Conservation (phyloP, 2,113 vertebrate species). For the Ahaetulla prasina region DNA sequence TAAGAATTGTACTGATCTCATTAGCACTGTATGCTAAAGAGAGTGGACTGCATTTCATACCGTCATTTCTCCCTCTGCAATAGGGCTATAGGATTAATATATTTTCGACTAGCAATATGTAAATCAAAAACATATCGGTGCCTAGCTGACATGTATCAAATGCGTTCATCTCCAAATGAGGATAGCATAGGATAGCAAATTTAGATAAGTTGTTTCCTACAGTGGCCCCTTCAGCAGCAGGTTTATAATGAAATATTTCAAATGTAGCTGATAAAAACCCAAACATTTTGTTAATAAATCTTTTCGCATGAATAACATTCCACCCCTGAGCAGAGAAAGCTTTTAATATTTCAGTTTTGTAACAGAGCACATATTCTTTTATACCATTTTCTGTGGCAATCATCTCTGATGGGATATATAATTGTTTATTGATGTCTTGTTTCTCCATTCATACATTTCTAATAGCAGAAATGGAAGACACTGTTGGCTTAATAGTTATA, state of each 20-base stretch:
- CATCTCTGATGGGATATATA: neutral
- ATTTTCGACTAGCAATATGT: neutral
- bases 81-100: neutral
- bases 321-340: neutral
- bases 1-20: neutral
- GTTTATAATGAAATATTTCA: conserved; percentile 7
- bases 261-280: conserved; percentile 5
- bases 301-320: neutral
- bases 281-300: conserved; percentile 24
- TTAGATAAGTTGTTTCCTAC: neutral
- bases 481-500: neutral
- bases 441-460: neutral
- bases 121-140: neutral
- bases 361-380: neutral
- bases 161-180: neutral
- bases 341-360: conserved; percentile 8
- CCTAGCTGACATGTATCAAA: neutral
- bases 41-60: neutral
- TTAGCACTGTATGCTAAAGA: neutral
- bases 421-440: neutral
- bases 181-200: neutral
- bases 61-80: neutral
- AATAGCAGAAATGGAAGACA: neutral
- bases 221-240: neutral
- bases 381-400: neutral